A percentile compares a stretch with the other conserved stretches of the same genome.
Evolutionary conservation across 2,888 invertebrate species (phyloP).

Genomic region (Caenorhabditis parvicauda): DNA sequence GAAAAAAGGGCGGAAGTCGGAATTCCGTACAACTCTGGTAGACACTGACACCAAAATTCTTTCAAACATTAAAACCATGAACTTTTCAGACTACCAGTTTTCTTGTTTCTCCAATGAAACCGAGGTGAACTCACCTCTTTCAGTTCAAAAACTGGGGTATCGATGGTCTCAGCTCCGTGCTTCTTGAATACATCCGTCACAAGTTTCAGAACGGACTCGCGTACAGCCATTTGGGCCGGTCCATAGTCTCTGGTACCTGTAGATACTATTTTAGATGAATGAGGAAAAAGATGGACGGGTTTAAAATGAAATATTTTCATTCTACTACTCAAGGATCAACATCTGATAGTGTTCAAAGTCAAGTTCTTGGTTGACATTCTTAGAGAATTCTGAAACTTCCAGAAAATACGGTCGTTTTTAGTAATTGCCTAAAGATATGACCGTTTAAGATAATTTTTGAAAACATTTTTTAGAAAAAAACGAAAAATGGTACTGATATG

Average conservation of each 20-base stretch:
- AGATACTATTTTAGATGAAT: conserved; percentile 51
- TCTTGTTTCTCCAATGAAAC: not conserved
- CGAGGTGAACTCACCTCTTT: conserved; percentile 31
- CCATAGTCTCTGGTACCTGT: conserved; percentile 82
- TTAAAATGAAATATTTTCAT: not conserved
- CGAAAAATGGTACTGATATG: no score
- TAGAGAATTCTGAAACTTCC: no score
- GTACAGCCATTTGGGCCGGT: conserved; percentile 89
- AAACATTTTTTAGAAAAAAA: no score
- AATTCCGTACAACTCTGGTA: no score
- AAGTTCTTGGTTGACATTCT: no score
- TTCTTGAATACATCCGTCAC: conserved; percentile 86
- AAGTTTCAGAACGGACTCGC: conserved; percentile 73
- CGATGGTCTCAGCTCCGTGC: conserved; percentile 96
- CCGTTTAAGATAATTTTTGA: no score
- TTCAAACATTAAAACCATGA: no score
- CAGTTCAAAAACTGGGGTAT: conserved; percentile 66
- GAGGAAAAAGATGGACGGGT: conserved; percentile 5
- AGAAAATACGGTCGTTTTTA: no score
- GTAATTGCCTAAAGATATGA: no score
- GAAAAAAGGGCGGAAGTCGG: no score
- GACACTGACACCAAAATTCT: no score
- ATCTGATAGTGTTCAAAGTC: not conserved
- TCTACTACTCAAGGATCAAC: not conserved
- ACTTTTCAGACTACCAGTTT: no score